Evolutionary conservation across 2,797 vertebrate species (phyloP).

Genomic region (Salmo trutta): DNA sequence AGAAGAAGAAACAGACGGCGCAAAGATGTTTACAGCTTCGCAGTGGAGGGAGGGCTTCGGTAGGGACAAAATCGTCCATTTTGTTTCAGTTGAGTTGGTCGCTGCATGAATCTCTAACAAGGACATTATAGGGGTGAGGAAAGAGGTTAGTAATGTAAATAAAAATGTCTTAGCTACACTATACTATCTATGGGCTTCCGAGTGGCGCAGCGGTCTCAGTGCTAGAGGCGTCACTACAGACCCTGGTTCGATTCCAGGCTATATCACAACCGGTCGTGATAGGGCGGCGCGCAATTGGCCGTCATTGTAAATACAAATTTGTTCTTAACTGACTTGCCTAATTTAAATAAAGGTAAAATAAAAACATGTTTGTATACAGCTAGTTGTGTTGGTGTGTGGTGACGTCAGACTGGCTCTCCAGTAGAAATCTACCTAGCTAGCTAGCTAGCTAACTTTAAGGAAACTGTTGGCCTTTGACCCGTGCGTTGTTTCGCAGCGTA

Average conservation of each 20-base stretch:
- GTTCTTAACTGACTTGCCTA: no score
- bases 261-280: no score
- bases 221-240: no score
- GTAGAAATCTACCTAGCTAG: not conserved
- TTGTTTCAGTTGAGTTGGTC: slow-evolving; percentile 9
- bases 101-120: slow-evolving; percentile 6
- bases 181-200: not conserved
- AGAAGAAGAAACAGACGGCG: no score
- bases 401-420: not conserved
- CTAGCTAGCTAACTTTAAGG: not conserved
- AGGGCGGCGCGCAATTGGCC: no score
- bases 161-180: not conserved
- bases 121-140: slow-evolving; percentile 5
- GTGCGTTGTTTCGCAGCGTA: no score
- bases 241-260: no score
- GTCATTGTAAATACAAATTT: no score
- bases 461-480: not conserved
- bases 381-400: not conserved
- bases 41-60: no score
- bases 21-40: no score
- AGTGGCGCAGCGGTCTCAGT: no score
- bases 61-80: slow-evolving; percentile 4
- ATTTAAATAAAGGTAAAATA: no score
- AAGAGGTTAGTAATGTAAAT: slow-evolving; percentile 2
- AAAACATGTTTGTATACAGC: not conserved